A percentile compares a stretch with the other conserved stretches of the same genome.
phyloP scores from a whole-genome alignment of 2,888 invertebrate genomes.

The Caenorhabditis angaria region DNA sequence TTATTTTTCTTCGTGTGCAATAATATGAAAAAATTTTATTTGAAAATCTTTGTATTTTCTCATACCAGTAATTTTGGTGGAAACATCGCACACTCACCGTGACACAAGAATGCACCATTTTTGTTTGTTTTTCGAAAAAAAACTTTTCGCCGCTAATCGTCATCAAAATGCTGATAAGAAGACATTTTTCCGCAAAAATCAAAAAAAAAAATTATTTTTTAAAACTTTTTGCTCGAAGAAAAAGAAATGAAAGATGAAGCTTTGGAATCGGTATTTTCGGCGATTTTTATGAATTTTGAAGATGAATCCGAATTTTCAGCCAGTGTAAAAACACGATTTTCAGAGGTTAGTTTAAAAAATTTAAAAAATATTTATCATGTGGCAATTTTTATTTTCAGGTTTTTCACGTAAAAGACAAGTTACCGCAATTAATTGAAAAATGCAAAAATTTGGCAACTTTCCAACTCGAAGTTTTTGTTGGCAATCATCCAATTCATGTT shows the following conservation, averaged over 20 bases:
- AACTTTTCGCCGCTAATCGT: no score
- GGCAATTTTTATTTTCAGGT: not conserved
- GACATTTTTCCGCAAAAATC: no score
- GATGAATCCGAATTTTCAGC: constrained; percentile 28
- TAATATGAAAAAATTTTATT: no score
- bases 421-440: not conserved
- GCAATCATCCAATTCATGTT: constrained; percentile 19
- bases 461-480: constrained; percentile 15
- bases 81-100: no score
- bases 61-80: no score
- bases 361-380: not conserved
- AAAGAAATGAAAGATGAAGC: constrained; percentile 37
- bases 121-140: no score
- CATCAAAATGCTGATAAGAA: no score
- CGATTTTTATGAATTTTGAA: constrained; percentile 30
- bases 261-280: constrained; percentile 38
- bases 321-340: constrained; percentile 25
- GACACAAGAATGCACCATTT: no score
- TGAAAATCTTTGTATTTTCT: no score
- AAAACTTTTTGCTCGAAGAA: not conserved
- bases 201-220: no score
- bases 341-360: constrained; percentile 18
- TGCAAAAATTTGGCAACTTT: not conserved
- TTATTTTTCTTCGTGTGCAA: no score
- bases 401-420: not conserved